Percentiles rank a stretch among this genome's conserved stretches.
Evolutionary conservation across 2,113 vertebrate genomes (phyloP).

Genomic region (Pedionomus torquatus): DNA sequence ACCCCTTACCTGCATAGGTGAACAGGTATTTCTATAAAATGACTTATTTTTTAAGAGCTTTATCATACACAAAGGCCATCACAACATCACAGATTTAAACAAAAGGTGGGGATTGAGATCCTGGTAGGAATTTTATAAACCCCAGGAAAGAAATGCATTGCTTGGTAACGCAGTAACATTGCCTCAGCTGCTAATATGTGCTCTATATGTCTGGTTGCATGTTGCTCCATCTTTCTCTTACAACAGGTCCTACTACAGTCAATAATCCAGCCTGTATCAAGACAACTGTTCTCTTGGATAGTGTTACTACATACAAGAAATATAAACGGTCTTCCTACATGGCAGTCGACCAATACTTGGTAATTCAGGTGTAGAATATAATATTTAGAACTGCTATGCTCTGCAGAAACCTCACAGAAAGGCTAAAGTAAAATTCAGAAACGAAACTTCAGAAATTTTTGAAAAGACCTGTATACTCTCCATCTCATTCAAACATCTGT

Average conservation of each 20-base stretch:
- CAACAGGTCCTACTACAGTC: not conserved
- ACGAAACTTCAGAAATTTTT: not conserved
- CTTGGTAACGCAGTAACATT: not conserved
- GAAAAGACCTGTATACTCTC: not conserved
- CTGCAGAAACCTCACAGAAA: not conserved
- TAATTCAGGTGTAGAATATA: not conserved
- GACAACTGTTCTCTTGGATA: not conserved
- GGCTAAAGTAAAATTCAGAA: not conserved
- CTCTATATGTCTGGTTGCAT: not conserved
- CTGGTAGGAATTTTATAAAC: not conserved
- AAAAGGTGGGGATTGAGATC: not conserved
- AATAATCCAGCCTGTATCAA: not conserved
- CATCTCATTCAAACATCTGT: not conserved
- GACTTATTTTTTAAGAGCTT: not conserved
- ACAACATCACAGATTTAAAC: not conserved
- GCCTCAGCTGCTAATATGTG: not conserved
- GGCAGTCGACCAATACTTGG: not conserved
- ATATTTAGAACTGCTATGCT: not conserved
- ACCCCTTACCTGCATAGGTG: not conserved
- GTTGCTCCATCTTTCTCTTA: not conserved
- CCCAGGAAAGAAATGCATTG: not conserved
- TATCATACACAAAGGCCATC: not conserved
- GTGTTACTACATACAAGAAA: not conserved
- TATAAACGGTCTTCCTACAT: not conserved
- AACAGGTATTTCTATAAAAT: not conserved